Base-by-base conservation (phyloP, 2,113 vertebrate species). In the Spermophilus dauricus region DNA sequence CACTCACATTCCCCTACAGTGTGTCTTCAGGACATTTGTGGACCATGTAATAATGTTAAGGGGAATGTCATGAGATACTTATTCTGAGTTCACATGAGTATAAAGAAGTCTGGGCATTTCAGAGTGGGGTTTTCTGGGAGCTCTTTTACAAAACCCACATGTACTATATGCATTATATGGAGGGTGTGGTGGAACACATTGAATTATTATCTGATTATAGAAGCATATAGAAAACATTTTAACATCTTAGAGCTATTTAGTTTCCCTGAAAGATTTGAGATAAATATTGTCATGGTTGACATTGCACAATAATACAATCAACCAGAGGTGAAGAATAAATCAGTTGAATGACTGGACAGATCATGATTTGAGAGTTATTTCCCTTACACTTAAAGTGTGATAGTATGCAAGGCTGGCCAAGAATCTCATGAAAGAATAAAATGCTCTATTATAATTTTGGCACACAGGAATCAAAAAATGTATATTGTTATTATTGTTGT, bases 391-490 rank as follows among this genome's bases (percentile, higher is more conserved):
- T 92, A 34, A 91, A 76, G 69, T 82, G 53, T 3, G 18, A 26
- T 26, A 42, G 0, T 34, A 56, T 42, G n/a, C 80, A 87, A 6
- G 12, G 65, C 65, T 78, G 78, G 53, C 32, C 42, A 0, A 61
- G 24, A 75, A 1, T 11, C 16, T n/a, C 32, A 26, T 26, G 14
- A 90, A 24, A 90, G 4, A 73, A 53, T 37, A 2, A 37, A 76
- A 39, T 8, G 16, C 0, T 7, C 10, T 8, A 28, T 8, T 10
- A 61, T 2, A 42, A 20, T 6, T 83, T 22, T 9, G 4, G 1
- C 34, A 45, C 32, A 32, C 6, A 63, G 16, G 9, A 87, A 45
- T 61, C 10, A 61, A 20, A 8, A 51, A 70, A 93, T 11, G n/a
- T 0, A 17, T 34, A 4, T 72, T 72, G 58, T n/a, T 61, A 30